Evolutionary conservation across 1,140 invertebrate genomes (phyloP).

Genomic region (Patella vulgata): DNA sequence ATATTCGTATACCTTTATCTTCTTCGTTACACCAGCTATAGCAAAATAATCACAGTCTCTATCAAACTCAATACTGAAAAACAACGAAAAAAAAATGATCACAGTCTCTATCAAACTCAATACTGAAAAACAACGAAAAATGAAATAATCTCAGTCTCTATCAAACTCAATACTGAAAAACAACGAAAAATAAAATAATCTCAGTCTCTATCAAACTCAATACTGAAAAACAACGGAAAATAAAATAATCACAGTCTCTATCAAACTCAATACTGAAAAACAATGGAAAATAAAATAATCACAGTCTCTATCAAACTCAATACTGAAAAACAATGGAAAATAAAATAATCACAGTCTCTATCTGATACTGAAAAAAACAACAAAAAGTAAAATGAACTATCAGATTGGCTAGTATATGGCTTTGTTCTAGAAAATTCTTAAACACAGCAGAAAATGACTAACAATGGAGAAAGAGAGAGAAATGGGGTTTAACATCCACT

Average conservation of each 20-base stretch:
- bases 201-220: too few species aligned
- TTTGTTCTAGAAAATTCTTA: too few species aligned
- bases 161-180: too few species aligned
- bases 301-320: slow-evolving; percentile 95
- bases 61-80: slow-evolving; percentile 91
- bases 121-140: slow-evolving; percentile 70
- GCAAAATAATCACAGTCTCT: slow-evolving; percentile 97
- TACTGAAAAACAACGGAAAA: too few species aligned
- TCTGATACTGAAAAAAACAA: too few species aligned
- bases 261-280: slow-evolving; percentile 91
- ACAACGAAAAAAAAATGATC: slow-evolving; percentile 81
- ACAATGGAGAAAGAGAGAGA: too few species aligned
- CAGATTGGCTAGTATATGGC: too few species aligned
- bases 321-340: slow-evolving; percentile 70
- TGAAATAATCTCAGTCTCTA: slow-evolving; percentile 18
- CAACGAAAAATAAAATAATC: too few species aligned
- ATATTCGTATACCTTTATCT: slow-evolving; percentile 93
- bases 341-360: slow-evolving; percentile 18
- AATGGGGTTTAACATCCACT: too few species aligned
- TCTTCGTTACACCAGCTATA: slow-evolving; percentile 94
- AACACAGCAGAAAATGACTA: too few species aligned
- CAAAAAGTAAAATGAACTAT: too few species aligned
- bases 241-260: slow-evolving; percentile 95
- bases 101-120: slow-evolving; percentile 95
- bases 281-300: slow-evolving; percentile 82